Base-by-base conservation (phyloP, 1,140 invertebrate genomes). In the Pseudomyrmex gracilis region DNA sequence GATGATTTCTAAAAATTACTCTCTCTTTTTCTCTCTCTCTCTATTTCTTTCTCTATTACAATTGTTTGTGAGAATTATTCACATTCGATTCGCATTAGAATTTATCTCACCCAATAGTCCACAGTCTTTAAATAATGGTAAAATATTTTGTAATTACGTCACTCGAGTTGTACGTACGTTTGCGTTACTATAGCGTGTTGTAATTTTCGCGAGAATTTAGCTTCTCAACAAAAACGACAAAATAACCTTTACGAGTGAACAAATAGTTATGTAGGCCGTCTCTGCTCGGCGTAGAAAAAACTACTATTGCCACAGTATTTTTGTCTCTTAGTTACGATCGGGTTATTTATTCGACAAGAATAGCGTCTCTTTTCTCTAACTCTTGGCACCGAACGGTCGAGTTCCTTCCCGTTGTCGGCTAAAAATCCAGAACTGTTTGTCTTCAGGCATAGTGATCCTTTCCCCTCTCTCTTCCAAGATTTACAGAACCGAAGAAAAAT, bases 391-490 rank as follows among this genome's bases (percentile, higher is more conserved):
- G 60, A 66, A 17, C 74, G 15, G 49, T 67, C 51, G 63, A 57
- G 49, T 77, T 49, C 13, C 34, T 67, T 68, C n/a, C n/a, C 61
- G 74, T 45, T 49, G 61, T 45, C 63, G 63, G 51, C 51, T 70
- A 70, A 78, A 78, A 68, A 78, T 70, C 53, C 64, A 7, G 53
- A 17, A 70, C 76, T 78, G 64, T 78, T 78, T 70, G 76, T 78
- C 76, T 70, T 78, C 64, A 66, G 20, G 15, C 53, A 53, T 70
- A 47, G 76, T 57, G 64, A 78, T 43, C 20, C 5, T 34, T 34
- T 34, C 34, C 34, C 5, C 34, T 34, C 34, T 34, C 34, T 34
- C 5, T n/a, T n/a, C n/a, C 64, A 15, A 70, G 76, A 80, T 58
- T 60, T 78, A 70, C 53, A 34, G 53, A 58, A 58, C 17, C 64